These are phyloP conservation scores for Rachycentron canadum DNA, from an alignment of 2,797 vertebrate genomes.

Conservation along the genomic window DNA sequence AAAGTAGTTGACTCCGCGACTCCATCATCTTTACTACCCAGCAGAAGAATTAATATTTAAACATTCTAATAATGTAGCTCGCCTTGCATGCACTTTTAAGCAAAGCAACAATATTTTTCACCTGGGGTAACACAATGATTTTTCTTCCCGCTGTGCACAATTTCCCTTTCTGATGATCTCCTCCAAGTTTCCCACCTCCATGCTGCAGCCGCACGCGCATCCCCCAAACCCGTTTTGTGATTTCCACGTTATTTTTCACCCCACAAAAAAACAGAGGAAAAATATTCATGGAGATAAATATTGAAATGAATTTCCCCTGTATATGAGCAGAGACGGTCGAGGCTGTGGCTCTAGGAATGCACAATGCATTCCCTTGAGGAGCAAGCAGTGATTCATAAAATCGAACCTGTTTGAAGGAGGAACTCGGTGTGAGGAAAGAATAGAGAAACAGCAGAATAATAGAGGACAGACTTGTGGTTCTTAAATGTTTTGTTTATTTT, in stretches of 20 bases:
- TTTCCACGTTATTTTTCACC: slow-evolving; percentile 80
- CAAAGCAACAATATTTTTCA: slow-evolving; percentile 97
- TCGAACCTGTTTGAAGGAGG: slow-evolving; percentile 78
- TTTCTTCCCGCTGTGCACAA: slow-evolving; percentile 87
- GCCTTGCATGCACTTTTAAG: slow-evolving; percentile 98
- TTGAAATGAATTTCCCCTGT: slow-evolving; percentile 86
- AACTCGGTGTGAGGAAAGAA: slow-evolving; percentile 57
- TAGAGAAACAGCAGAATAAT: slow-evolving; percentile 47
- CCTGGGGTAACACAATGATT: slow-evolving; percentile 90
- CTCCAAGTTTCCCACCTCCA: slow-evolving; percentile 76
- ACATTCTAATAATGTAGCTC: slow-evolving; percentile 99
- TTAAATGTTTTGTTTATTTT: slow-evolving; percentile 51
- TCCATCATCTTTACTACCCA: slow-evolving; percentile 99
- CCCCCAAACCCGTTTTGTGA: slow-evolving; percentile 70
- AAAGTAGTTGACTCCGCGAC: slow-evolving; percentile 92
- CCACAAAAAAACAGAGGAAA: slow-evolving; percentile 59
- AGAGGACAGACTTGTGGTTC: slow-evolving; percentile 54
- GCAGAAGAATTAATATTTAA: slow-evolving; percentile 99
- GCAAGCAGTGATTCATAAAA: slow-evolving; percentile 81
- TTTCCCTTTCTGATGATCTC: slow-evolving; percentile 89
- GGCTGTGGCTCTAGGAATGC: slow-evolving; percentile 73
- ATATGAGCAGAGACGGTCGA: slow-evolving; percentile 79
- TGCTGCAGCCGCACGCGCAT: slow-evolving; percentile 49
- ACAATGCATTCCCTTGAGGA: slow-evolving; percentile 74
- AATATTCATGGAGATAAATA: slow-evolving; percentile 89